phyloP scores from a whole-genome alignment of 2,113 vertebrate genomes.

The Danio rerio region DNA sequence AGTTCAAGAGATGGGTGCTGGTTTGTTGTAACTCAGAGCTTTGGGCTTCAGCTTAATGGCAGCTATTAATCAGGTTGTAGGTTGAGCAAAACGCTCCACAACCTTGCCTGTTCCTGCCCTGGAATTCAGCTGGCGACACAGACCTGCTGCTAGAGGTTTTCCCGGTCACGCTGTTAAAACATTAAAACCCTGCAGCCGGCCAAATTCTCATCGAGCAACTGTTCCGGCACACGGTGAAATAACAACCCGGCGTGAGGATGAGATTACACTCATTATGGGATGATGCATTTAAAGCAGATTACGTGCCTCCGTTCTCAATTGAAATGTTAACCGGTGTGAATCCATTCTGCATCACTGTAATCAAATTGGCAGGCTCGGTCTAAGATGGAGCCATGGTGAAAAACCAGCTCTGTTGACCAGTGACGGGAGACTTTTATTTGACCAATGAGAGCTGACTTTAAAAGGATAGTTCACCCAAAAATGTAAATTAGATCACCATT shows the following conservation, averaged over 20 bases:
- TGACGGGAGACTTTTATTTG: neutral
- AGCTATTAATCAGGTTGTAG: constrained; percentile 50
- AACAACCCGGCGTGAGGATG: constrained; percentile 27
- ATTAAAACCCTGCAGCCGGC: constrained; percentile 3
- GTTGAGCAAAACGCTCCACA: constrained; percentile 21
- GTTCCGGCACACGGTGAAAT: constrained; percentile 8
- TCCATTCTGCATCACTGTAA: neutral
- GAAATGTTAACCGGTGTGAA: constrained; percentile 5
- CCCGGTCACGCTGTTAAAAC: constrained; percentile 5
- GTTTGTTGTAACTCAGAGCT: constrained; percentile 38
- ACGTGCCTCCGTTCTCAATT: constrained; percentile 20
- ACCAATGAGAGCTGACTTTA: neutral
- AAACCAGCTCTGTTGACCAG: neutral
- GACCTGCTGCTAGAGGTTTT: constrained; percentile 33
- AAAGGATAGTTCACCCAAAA: too few species aligned
- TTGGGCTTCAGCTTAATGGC: constrained; percentile 48
- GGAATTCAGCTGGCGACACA: neutral
- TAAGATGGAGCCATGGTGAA: neutral
- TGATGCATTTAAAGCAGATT: constrained; percentile 44
- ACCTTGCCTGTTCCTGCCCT: neutral
- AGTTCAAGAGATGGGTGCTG: constrained; percentile 8
- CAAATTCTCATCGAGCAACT: constrained; percentile 26
- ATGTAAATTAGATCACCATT: too few species aligned
- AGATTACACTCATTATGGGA: constrained; percentile 12
- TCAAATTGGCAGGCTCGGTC: neutral